phyloP scores from a whole-genome alignment of 2,113 vertebrate species.

The Rutilus rutilus region DNA sequence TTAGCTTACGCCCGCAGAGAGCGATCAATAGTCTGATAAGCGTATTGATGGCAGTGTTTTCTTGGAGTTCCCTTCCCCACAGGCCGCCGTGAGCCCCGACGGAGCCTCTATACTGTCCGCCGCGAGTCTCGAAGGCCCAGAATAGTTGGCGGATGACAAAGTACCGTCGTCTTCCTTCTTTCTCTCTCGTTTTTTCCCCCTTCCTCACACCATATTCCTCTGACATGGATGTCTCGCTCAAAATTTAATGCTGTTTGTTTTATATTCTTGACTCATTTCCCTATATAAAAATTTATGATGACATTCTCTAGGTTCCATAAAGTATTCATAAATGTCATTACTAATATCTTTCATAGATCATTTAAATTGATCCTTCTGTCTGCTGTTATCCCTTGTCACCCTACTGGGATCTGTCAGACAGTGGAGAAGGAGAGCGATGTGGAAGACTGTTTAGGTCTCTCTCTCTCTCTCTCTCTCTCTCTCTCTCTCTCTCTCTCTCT shows the following conservation, averaged over 20 bases:
- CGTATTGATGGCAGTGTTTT: conserved; percentile 57
- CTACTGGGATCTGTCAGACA: conserved; percentile 67
- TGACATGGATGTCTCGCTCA: conserved; percentile 73
- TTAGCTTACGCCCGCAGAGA: conserved; percentile 53
- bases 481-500: too few relatives aligned
- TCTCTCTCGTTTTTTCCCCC: not conserved
- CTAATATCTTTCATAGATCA: conserved; percentile 85
- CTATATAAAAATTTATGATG: conserved; percentile 82
- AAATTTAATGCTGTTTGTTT: conserved; percentile 85
- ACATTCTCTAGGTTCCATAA: conserved; percentile 81
- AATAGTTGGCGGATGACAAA: conserved; percentile 52
- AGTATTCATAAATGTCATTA: conserved; percentile 87
- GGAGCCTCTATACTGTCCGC: conserved; percentile 56
- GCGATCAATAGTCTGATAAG: conserved; percentile 62
- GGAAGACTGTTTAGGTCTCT: conserved; percentile 35
- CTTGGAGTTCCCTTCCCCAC: conserved; percentile 44
- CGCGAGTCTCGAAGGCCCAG: conserved; percentile 44
- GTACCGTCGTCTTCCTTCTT: conserved; percentile 38
- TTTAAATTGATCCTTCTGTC: conserved; percentile 81
- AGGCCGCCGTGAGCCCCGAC: conserved; percentile 4
- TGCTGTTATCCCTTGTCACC: conserved; percentile 70
- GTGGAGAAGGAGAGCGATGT: conserved; percentile 36
- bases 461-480: too few relatives aligned
- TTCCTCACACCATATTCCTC: conserved; percentile 62
- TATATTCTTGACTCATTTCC: conserved; percentile 81